A percentile compares a stretch with the other conserved stretches of the same genome.
These are phyloP conservation scores for Xiphophorus hellerii DNA, from an alignment of 2,113 vertebrate species.

Conservation along the genomic window DNA sequence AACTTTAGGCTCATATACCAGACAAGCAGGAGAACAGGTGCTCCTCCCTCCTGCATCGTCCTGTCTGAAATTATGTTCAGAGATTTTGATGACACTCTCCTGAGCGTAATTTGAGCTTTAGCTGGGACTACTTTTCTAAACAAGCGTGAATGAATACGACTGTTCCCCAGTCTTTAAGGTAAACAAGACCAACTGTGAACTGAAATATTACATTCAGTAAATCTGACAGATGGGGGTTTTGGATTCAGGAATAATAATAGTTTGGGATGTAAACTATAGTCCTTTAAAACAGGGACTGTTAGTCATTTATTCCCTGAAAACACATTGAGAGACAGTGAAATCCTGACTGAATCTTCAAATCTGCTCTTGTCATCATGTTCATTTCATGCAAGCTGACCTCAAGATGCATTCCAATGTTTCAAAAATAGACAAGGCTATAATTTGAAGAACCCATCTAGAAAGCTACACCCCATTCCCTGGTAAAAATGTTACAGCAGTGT, in stretches of 20 bases:
- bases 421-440: slow-evolving; percentile 74
- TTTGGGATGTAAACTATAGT: background rate
- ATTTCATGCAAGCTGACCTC: slow-evolving; percentile 56
- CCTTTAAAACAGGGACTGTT: background rate
- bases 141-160: slow-evolving; percentile 19
- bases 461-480: slow-evolving; percentile 32
- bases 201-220: slow-evolving; percentile 8
- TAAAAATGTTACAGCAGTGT: slow-evolving; percentile 47
- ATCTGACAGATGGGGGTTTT: background rate
- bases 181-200: slow-evolving; percentile 13
- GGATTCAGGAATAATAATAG: background rate
- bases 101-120: slow-evolving; percentile 23
- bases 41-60: slow-evolving; percentile 11
- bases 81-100: slow-evolving; percentile 27
- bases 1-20: background rate
- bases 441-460: slow-evolving; percentile 58
- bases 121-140: slow-evolving; percentile 19
- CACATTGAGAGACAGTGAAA: background rate
- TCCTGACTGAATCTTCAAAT: slow-evolving; percentile 37
- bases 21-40: slow-evolving; percentile 18
- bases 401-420: slow-evolving; percentile 58
- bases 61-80: slow-evolving; percentile 36
- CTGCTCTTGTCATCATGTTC: slow-evolving; percentile 21
- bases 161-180: slow-evolving; percentile 2
- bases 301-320: background rate